phyloP scores from a whole-genome alignment of 2,888 invertebrate species.

The Melinaea menophilus region DNA sequence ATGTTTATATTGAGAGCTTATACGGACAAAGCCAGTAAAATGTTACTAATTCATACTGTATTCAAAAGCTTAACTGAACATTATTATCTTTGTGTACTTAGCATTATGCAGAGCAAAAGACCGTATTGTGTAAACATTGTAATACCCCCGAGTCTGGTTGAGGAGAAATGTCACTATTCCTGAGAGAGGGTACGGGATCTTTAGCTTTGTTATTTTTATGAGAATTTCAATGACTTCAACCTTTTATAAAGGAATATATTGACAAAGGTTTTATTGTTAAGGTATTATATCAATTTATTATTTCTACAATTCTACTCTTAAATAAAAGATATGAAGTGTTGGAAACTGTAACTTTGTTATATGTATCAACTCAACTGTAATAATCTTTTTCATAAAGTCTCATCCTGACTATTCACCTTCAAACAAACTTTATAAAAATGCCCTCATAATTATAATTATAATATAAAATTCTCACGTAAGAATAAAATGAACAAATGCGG shows the following conservation, averaged over 20 bases:
- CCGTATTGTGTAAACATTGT: slow-evolving; percentile 15
- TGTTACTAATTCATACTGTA: background rate
- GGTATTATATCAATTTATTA: background rate
- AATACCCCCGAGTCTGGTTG: slow-evolving; percentile 9
- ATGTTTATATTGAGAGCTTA: slow-evolving; percentile 5
- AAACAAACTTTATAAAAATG: too few species aligned
- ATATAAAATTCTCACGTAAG: too few species aligned
- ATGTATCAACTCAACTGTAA: too few species aligned
- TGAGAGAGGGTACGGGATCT: slow-evolving; percentile 3
- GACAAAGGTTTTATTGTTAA: background rate
- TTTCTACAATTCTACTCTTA: background rate
- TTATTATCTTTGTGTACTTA: slow-evolving; percentile 16
- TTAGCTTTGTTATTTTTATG: slow-evolving; percentile 6
- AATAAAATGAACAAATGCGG: too few species aligned
- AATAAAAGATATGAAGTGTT: too few species aligned
- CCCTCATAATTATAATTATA: too few species aligned
- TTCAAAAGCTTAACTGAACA: slow-evolving; percentile 9
- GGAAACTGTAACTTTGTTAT: too few species aligned
- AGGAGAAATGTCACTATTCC: slow-evolving; percentile 14
- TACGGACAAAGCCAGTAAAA: slow-evolving; percentile 2
- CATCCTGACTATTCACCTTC: too few species aligned
- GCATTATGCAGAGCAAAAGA: slow-evolving; percentile 11
- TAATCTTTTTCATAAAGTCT: too few species aligned
- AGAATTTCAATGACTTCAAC: background rate
- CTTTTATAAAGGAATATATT: background rate